These are phyloP conservation scores for Bugula neritina DNA, from an alignment of 2,888 invertebrate species.

Conservation along the genomic window DNA sequence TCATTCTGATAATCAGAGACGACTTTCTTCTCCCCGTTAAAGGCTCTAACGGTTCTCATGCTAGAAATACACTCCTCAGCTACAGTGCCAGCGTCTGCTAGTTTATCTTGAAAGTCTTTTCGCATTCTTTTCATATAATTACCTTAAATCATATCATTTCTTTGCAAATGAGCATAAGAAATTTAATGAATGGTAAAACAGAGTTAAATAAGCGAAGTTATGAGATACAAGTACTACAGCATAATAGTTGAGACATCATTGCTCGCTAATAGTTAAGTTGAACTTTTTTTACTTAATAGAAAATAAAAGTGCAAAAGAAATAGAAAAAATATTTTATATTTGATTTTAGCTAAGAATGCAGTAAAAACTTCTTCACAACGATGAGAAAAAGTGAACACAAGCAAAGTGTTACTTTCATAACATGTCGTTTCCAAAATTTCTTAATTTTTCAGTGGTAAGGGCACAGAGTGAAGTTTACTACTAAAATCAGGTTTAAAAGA, in stretches of 20 bases:
- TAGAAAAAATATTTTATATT: no score
- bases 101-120: slow-evolving; percentile 46
- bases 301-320: no score
- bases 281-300: no score
- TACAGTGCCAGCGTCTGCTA: slow-evolving; percentile 47
- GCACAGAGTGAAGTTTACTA: no score
- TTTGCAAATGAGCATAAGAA: background rate
- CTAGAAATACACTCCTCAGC: slow-evolving; percentile 50
- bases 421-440: no score
- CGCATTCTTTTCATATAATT: slow-evolving; percentile 43
- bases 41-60: slow-evolving; percentile 47
- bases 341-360: no score
- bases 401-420: no score
- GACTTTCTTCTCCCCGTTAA: slow-evolving; percentile 44
- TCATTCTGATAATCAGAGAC: slow-evolving; percentile 35
- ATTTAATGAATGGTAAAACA: background rate
- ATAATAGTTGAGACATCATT: background rate
- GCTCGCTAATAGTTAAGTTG: background rate
- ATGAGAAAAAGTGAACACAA: no score
- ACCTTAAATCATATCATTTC: slow-evolving; percentile 34
- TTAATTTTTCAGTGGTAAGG: no score
- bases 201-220: slow-evolving; percentile 18
- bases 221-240: background rate
- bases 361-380: no score
- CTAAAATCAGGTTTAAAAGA: no score